A percentile compares a stretch with the other conserved stretches of the same genome.
Conservation (phyloP, 1,140 invertebrate genomes). For the Drosophila serrata region DNA sequence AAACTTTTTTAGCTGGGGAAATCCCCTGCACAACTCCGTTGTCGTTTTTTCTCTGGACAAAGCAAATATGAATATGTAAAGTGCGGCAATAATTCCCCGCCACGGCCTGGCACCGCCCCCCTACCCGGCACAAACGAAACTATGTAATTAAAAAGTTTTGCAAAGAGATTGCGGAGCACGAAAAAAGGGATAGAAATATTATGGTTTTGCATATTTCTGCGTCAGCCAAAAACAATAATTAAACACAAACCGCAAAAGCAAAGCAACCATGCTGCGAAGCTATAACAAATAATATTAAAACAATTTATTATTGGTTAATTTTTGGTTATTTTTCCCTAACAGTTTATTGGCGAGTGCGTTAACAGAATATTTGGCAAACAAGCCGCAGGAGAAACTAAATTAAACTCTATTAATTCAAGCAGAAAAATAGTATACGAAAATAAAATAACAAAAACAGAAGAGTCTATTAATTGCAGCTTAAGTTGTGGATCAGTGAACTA, state of each 20-base stretch:
- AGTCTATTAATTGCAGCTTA: not conserved
- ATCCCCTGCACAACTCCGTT: slow-evolving; percentile 1
- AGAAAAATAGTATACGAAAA: not conserved
- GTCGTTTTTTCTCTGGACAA: not conserved
- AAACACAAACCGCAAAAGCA: slow-evolving; percentile 43
- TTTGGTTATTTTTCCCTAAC: slow-evolving; percentile 19
- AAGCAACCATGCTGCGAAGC: slow-evolving; percentile 1
- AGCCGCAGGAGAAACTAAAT: slow-evolving; percentile 22
- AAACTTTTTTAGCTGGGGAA: slow-evolving; percentile 18
- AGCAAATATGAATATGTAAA: slow-evolving; percentile 22
- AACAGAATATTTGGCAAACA: slow-evolving; percentile 8
- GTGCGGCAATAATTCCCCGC: slow-evolving; percentile 16
- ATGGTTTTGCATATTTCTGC: slow-evolving; percentile 53
- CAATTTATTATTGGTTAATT: slow-evolving; percentile 29
- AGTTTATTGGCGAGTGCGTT: slow-evolving; percentile 1
- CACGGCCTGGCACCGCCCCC: not conserved
- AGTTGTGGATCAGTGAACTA: not conserved
- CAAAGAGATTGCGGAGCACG: slow-evolving; percentile 35
- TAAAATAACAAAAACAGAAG: not conserved
- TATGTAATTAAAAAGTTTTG: slow-evolving; percentile 75
- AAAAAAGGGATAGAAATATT: slow-evolving; percentile 25
- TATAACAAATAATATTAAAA: slow-evolving; percentile 44
- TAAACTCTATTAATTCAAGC: slow-evolving; percentile 35
- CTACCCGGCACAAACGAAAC: slow-evolving; percentile 38
- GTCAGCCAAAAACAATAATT: slow-evolving; percentile 55